These are phyloP conservation scores for Tuberolachnus salignus DNA, from an alignment of 2,888 invertebrate species.

Conservation along the genomic window DNA sequence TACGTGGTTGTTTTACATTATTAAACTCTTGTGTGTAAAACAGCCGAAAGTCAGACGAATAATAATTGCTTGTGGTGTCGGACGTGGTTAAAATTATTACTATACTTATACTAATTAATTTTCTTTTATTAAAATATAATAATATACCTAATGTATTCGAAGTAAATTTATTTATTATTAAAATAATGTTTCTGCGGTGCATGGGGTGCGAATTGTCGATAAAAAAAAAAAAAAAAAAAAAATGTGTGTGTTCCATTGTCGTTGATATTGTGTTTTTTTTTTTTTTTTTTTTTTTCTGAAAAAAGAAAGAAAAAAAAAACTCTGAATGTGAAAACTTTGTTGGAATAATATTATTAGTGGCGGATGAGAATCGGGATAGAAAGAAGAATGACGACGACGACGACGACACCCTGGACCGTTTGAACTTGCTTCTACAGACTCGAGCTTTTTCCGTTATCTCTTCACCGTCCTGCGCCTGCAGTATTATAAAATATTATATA, in stretches of 20 bases:
- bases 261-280: constrained; percentile 8
- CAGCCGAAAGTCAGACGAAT: constrained; percentile 4
- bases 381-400: neutral
- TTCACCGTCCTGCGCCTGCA: constrained; percentile 36
- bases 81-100: constrained; percentile 29
- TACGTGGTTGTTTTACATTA: constrained; percentile 2
- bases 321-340: neutral
- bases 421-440: constrained; percentile 23
- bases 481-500: constrained; percentile 19
- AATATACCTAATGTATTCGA: constrained; percentile 38
- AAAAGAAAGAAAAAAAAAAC: neutral
- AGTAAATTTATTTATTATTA: constrained; percentile 22
- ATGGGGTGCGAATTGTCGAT: constrained; percentile 1
- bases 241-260: too few species aligned
- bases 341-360: neutral
- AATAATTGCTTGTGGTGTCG: constrained; percentile 31
- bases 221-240: neutral
- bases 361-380: neutral
- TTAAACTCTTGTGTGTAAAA: neutral
- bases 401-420: neutral
- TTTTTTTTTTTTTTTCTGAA: too few species aligned
- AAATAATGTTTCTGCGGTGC: constrained; percentile 31
- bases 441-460: constrained; percentile 26
- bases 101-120: constrained; percentile 28
- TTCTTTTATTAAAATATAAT: constrained; percentile 14